Evolutionary conservation across 2,113 vertebrate genomes (phyloP).

Genomic region (Echinops telfairi): DNA sequence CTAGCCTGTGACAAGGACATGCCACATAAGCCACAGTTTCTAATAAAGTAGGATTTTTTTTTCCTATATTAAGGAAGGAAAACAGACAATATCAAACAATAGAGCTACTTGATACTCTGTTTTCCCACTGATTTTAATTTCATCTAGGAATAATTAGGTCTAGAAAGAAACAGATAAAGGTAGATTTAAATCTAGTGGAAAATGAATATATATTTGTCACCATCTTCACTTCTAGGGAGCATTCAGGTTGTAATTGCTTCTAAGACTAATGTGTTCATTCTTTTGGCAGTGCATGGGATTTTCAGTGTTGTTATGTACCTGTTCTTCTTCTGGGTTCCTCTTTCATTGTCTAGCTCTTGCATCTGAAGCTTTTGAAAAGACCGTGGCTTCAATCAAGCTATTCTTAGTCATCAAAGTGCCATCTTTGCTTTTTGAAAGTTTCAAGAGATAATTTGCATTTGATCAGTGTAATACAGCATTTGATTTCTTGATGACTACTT

Average conservation of each 20-base stretch:
- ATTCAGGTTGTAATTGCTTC: background rate
- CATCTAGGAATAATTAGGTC: background rate
- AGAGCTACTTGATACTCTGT: background rate
- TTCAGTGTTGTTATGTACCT: background rate
- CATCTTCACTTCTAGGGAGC: background rate
- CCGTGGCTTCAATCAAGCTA: background rate
- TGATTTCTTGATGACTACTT: background rate
- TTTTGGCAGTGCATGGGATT: background rate
- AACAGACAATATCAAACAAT: background rate
- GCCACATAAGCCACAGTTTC: background rate
- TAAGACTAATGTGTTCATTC: background rate
- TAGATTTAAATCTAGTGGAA: background rate
- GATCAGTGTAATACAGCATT: background rate
- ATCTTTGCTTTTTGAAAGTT: background rate
- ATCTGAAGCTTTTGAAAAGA: background rate
- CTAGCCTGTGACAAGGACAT: background rate
- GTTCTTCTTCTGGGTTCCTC: background rate
- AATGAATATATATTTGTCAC: background rate
- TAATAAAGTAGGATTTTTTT: background rate
- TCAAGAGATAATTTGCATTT: background rate
- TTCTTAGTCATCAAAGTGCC: background rate
- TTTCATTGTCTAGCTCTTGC: background rate
- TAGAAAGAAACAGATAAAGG: too few species aligned
- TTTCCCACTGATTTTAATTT: conserved; percentile 27
- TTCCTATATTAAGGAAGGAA: background rate